Evolutionary conservation across 2,113 vertebrate species (phyloP).

Genomic region (Odocoileus virginianus): DNA sequence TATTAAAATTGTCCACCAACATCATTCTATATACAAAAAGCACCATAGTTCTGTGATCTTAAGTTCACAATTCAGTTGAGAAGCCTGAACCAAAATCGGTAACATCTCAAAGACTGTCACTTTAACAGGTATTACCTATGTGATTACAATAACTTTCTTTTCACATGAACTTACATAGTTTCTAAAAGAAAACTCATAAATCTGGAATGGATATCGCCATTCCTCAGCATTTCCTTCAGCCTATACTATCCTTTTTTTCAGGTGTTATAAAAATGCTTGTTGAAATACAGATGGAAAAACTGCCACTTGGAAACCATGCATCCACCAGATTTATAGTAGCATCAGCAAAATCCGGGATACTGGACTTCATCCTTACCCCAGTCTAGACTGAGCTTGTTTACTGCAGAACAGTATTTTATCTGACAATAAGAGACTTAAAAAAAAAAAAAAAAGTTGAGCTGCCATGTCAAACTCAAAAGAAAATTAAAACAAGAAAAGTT

Average conservation of each 20-base stretch:
- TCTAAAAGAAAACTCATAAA: neutral
- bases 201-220: neutral
- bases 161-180: neutral
- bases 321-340: conserved; percentile 37
- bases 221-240: neutral
- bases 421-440: neutral
- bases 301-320: neutral
- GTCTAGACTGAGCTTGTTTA: conserved; percentile 33
- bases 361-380: conserved; percentile 45
- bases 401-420: conserved; percentile 66
- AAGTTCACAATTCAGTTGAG: neutral
- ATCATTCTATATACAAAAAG: neutral
- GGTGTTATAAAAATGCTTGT: conserved; percentile 44
- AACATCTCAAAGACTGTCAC: neutral
- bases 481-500: neutral
- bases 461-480: neutral
- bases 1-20: neutral
- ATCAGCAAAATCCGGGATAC: conserved; percentile 17
- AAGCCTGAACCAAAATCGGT: neutral
- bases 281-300: conserved; percentile 51
- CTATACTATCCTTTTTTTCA: neutral
- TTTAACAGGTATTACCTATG: conserved; percentile 19
- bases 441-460: neutral
- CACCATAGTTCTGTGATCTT: neutral
- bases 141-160: neutral